These are phyloP conservation scores for Siniperca obscura DNA, from an alignment of 2,797 vertebrate species.

Conservation along the genomic window DNA sequence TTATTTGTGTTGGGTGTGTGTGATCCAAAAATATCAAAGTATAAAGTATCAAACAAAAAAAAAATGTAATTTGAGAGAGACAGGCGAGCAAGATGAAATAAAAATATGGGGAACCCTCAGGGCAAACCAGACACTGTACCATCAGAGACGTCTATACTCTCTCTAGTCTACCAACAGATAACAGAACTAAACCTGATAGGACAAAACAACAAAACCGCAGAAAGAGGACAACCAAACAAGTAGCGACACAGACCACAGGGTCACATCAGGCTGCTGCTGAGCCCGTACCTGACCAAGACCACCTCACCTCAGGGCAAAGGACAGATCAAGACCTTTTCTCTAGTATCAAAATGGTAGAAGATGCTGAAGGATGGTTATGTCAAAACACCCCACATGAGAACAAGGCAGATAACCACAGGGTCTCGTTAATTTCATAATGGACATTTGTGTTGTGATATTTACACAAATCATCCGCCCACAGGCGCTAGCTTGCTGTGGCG, in stretches of 20 bases:
- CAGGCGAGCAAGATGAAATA: background rate
- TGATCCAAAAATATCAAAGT: background rate
- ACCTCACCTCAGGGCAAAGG: background rate
- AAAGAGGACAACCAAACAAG: background rate
- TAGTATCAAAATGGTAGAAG: too few relatives aligned
- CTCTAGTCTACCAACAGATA: background rate
- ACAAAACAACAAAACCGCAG: background rate
- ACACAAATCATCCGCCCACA: too few relatives aligned
- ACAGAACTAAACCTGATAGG: background rate
- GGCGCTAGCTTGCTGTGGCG: too few relatives aligned
- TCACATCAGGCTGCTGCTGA: conserved; percentile 3
- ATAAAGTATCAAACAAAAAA: too few relatives aligned
- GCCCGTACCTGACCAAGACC: background rate
- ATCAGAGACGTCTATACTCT: background rate
- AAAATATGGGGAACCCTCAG: background rate
- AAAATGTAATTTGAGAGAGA: background rate
- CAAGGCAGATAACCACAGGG: too few relatives aligned
- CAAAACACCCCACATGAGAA: too few relatives aligned
- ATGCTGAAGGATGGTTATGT: too few relatives aligned
- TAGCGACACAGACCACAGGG: background rate
- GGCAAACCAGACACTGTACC: background rate
- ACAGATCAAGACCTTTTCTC: background rate
- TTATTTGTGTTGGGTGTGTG: background rate
- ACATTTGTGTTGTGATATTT: too few relatives aligned
- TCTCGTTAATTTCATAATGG: too few relatives aligned